A percentile compares a stretch with the other conserved stretches of the same genome.
These are phyloP conservation scores for Polyommatus icarus DNA, from an alignment of 2,888 invertebrate genomes.

Conservation along the genomic window DNA sequence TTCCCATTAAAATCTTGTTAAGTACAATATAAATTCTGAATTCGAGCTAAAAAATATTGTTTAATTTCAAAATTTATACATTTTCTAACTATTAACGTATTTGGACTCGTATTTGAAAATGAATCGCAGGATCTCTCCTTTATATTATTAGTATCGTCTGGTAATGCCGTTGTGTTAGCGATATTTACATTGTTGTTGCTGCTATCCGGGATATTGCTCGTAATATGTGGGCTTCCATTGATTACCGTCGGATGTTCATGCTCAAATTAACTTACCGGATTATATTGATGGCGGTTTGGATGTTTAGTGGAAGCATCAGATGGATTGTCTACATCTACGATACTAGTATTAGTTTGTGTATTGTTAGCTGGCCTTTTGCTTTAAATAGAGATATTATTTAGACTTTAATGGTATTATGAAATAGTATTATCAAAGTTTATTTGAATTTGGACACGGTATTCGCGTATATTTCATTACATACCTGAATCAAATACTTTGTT, in stretches of 20 bases:
- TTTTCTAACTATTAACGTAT: neutral
- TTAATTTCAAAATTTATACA: neutral
- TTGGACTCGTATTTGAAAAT: neutral
- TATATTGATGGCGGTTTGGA: conserved; percentile 19
- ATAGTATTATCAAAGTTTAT: neutral
- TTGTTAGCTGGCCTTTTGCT: neutral
- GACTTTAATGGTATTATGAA: neutral
- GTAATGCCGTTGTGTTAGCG: neutral
- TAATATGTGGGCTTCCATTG: conserved; percentile 19
- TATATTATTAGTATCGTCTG: neutral
- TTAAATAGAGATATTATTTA: neutral
- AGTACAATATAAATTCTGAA: neutral
- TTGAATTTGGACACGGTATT: neutral
- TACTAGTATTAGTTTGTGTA: neutral
- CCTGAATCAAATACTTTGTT: neutral
- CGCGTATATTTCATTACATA: neutral
- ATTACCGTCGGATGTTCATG: conserved; percentile 24
- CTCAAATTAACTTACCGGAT: conserved; percentile 21
- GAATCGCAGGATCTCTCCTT: neutral
- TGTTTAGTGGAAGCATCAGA: neutral
- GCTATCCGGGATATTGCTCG: conserved; percentile 15
- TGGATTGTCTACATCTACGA: neutral
- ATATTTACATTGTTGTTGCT: conserved; percentile 19
- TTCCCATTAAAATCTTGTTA: no score
- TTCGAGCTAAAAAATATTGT: neutral